Base-by-base conservation (phyloP, 2,888 invertebrate genomes). In the Pilophorus perplexus region DNA sequence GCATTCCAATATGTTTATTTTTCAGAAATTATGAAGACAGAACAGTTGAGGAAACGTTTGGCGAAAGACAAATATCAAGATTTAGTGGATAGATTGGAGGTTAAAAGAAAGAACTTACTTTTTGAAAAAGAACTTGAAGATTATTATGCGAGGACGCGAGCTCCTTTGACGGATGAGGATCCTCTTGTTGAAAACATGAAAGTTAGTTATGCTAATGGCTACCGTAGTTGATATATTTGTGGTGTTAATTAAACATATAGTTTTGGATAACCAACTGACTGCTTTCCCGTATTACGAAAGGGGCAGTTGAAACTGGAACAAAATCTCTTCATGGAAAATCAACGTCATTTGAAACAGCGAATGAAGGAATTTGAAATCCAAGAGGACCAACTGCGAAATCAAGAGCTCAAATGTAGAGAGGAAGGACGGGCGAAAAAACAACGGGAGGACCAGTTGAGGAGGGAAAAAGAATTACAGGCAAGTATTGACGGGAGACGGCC, bases 11-110 rank as follows among this genome's bases (percentile, higher is more conserved):
- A 14, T 3, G 12, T 38, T 14, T 38, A 14, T 38, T 38, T 2
- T 3, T 5, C 23, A 57, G 57, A 57, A 20, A 22, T 20, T n/a
- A 6, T 38, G 37, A 40, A 37, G 40, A 38, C 23, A 38, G 8
- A 16, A 6, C 22, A 57, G 6, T 37, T 18, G 38, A 57, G 22
- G 22, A 37, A 38, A n/a, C n/a, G 22, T 3, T 12, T 57, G n/a
- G 57, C 57, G 10, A 38, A 40, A 38, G 57, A 38, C n/a, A 57
- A 57, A 16, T 16, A 37, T 38, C 20, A 57, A 12, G 27, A 57
- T 37, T 23, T 38, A 14, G n/a, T 6, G 8, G 22, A 37, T 5
- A 57, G 57, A 18, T n/a, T 57, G n/a, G 20, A 2, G n/a, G 20
- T 20, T 20, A 57, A 37, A 37, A 57, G n/a, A 14, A 27, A 38